Base-by-base conservation (phyloP, 2,888 invertebrate species). In the Nephrotoma appendiculata region DNA sequence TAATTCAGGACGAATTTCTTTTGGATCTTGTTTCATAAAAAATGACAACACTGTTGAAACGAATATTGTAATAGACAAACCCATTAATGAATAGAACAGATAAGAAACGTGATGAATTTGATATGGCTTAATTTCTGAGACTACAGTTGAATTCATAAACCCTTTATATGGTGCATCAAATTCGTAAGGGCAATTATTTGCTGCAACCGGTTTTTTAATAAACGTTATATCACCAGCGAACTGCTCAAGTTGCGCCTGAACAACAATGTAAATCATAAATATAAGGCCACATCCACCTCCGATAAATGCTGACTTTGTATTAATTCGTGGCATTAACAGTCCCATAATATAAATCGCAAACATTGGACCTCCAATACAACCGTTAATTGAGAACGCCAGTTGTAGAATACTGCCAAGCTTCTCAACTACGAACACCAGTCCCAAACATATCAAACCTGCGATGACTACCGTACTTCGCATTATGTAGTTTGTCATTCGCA, bases 331-430 rank as follows among this genome's bases (percentile, higher is more conserved):
- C 90, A 95, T 71, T 52, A 92, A 92, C 0, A 95, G 93, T 0
- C 95, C 95, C 89, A 96, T 93, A 0, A 94, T 92, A 89, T 96
- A 96, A 86, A 96, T 94, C 85, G 95, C 96, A 2, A 95, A 91
- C 86, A 95, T 93, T 0, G 95, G 95, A 0, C 95, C 95, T 92
- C 5, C 7, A 31, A 12, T 83, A 31, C 19, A 5, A 19, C 31
- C 19, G 19, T 4, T 19, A 83, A 83, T 15, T 15, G 83, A 9
- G 4, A 83, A 1, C 15, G 83, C 3, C 6, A 83, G 83, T 83
- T 83, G 83, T 19, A 83, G 11, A 19, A 83, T 83, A 31, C 31
- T 83, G 6, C 83, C 83, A 83, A 83, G 83, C 83, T 15, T 83
- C 19, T 41, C 83, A 1, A 83, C 83, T 7, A 83, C 83, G 5